Conservation (phyloP, 2,113 vertebrate genomes). For the Capreolus pygargus region DNA sequence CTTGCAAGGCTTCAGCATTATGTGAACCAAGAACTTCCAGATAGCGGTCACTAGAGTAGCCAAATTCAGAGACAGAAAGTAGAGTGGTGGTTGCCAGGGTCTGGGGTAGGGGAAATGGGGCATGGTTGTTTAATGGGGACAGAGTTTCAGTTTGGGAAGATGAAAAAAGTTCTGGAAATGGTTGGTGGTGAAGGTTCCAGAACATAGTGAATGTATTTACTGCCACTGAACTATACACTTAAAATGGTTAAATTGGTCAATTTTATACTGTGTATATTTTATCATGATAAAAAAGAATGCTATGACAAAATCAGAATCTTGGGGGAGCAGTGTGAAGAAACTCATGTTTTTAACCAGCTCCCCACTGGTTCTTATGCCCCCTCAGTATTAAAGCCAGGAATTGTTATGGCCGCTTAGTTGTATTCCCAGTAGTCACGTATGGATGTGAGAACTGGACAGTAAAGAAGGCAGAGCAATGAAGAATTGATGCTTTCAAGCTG, state of each 20-base stretch:
- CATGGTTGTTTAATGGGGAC: too few species aligned
- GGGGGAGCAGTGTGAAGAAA: background rate
- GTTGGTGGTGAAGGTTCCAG: background rate
- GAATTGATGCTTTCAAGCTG: background rate
- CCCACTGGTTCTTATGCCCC: rapidly evolving
- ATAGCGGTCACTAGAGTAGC: too few species aligned
- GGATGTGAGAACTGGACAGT: background rate
- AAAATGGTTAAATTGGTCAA: background rate
- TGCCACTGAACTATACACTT: too few species aligned
- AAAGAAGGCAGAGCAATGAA: rapidly evolving
- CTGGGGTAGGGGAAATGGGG: too few species aligned
- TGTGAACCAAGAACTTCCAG: background rate
- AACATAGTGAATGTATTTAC: background rate
- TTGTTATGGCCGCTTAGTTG: background rate
- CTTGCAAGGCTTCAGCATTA: background rate
- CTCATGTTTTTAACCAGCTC: background rate
- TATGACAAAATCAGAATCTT: background rate
- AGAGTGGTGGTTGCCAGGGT: background rate
- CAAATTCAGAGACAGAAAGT: background rate
- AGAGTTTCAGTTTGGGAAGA: background rate
- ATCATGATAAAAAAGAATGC: background rate
- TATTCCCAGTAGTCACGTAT: background rate
- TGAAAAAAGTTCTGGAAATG: background rate
- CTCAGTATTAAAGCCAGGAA: background rate
- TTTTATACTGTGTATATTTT: background rate